Evolutionary conservation across 2,888 invertebrate species (phyloP).

Genomic region (Eupeodes latifasciatus): DNA sequence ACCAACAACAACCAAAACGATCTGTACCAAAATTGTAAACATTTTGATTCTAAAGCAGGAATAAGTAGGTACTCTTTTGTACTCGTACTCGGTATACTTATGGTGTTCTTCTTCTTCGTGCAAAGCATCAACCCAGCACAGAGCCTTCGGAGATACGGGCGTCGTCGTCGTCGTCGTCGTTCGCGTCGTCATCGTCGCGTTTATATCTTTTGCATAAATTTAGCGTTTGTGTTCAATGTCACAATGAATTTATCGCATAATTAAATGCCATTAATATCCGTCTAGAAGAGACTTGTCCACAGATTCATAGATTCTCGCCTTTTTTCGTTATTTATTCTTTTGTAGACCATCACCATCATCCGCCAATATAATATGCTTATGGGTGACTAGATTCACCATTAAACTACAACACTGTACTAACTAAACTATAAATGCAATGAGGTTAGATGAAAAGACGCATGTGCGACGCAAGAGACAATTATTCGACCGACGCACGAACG

Average conservation of each 20-base stretch:
- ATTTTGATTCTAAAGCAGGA: constrained; percentile 46
- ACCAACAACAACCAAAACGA: constrained; percentile 30
- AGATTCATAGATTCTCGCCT: constrained; percentile 60
- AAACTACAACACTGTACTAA: neutral
- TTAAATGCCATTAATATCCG: constrained; percentile 76
- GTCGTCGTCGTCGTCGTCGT: neutral
- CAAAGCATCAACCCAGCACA: neutral
- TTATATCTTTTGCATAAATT: constrained; percentile 72
- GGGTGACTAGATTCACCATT: neutral
- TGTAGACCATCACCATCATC: too few relatives aligned
- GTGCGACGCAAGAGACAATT: neutral
- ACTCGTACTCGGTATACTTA: too few relatives aligned
- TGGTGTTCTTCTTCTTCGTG: constrained; percentile 47
- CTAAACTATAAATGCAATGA: neutral
- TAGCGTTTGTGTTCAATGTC: constrained; percentile 76
- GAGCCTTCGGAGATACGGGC: constrained; percentile 21
- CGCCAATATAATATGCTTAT: neutral
- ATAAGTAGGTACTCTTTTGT: neutral
- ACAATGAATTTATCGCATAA: constrained; percentile 77
- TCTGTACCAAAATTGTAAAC: constrained; percentile 60
- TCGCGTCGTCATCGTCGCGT: neutral
- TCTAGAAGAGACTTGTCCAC: constrained; percentile 70
- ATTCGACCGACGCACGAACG: too few relatives aligned
- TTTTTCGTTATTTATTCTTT: neutral
- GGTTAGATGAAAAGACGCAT: constrained; percentile 9